These are phyloP conservation scores for Todiramphus chloris DNA, from an alignment of 2,113 vertebrate species.

Conservation along the genomic window DNA sequence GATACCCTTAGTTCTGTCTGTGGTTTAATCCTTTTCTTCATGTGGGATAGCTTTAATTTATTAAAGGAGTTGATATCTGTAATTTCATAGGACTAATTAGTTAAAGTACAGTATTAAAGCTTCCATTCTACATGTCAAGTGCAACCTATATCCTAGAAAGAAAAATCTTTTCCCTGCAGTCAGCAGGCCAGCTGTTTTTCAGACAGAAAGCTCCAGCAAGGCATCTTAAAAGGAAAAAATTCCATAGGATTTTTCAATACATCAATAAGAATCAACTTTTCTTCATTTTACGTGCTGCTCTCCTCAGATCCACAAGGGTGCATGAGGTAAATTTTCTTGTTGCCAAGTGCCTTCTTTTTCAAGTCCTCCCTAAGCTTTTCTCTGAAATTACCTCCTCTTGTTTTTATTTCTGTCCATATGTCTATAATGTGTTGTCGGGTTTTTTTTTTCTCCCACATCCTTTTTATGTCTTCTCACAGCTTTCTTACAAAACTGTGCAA, in stretches of 20 bases:
- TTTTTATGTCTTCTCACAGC: not conserved
- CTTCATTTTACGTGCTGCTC: not conserved
- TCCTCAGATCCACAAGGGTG: not conserved
- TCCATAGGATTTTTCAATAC: conserved; percentile 17
- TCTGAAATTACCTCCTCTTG: conserved; percentile 2
- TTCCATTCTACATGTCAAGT: not conserved
- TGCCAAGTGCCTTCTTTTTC: not conserved
- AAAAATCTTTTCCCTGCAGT: conserved; percentile 25
- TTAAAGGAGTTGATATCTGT: conserved; percentile 21
- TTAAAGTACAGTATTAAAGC: conserved; percentile 41
- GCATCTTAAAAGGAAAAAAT: conserved; percentile 16
- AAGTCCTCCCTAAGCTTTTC: not conserved
- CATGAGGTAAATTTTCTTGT: conserved; percentile 45
- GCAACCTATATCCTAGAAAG: not conserved
- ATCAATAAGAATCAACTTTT: conserved; percentile 18
- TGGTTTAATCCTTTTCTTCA: conserved; percentile 41
- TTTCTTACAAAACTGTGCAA: not conserved
- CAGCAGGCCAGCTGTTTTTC: conserved; percentile 3
- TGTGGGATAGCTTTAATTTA: conserved; percentile 34
- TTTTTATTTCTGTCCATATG: not conserved
- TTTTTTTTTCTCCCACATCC: not conserved
- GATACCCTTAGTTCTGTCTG: not conserved
- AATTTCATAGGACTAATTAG: conserved; percentile 39
- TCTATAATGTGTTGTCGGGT: not conserved
- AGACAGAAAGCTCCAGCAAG: conserved; percentile 19